phyloP scores from a whole-genome alignment of 2,113 vertebrate species.

The Sphaerodactylus townsendi region DNA sequence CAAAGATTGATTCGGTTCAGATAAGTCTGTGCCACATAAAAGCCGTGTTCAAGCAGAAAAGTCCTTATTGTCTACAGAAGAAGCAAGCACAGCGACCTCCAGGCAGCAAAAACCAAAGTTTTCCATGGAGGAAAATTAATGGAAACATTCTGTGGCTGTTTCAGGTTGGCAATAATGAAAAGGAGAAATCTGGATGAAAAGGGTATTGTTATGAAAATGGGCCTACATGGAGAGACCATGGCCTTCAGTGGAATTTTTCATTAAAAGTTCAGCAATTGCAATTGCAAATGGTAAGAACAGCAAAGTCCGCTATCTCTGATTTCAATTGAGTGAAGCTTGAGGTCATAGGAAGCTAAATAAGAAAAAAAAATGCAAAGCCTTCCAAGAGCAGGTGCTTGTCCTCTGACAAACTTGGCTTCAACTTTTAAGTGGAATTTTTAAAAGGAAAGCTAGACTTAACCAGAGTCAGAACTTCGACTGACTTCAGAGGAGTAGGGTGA shows the following conservation, averaged over 20 bases:
- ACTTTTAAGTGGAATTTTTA: background rate
- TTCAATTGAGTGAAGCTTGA: background rate
- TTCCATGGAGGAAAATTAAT: background rate
- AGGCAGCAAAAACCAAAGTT: background rate
- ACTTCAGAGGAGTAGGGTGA: background rate
- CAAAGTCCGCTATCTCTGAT: background rate
- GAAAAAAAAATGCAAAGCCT: background rate
- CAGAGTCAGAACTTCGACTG: background rate
- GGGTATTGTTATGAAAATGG: background rate
- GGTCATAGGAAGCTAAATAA: background rate
- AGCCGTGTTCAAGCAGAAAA: slow-evolving; percentile 17
- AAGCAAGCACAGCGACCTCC: background rate
- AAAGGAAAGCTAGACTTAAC: background rate
- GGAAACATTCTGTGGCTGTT: background rate
- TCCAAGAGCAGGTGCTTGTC: background rate
- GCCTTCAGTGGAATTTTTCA: background rate
- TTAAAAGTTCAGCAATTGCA: slow-evolving; percentile 7
- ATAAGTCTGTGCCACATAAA: background rate
- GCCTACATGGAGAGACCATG: background rate
- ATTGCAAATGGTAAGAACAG: slow-evolving; percentile 9
- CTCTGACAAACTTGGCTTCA: background rate
- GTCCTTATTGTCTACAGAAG: background rate
- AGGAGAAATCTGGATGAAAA: background rate
- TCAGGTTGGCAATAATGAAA: background rate
- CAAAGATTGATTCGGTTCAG: background rate